Evolutionary conservation across 2,113 vertebrate genomes (phyloP).

Genomic region (Ammodytes marinus): DNA sequence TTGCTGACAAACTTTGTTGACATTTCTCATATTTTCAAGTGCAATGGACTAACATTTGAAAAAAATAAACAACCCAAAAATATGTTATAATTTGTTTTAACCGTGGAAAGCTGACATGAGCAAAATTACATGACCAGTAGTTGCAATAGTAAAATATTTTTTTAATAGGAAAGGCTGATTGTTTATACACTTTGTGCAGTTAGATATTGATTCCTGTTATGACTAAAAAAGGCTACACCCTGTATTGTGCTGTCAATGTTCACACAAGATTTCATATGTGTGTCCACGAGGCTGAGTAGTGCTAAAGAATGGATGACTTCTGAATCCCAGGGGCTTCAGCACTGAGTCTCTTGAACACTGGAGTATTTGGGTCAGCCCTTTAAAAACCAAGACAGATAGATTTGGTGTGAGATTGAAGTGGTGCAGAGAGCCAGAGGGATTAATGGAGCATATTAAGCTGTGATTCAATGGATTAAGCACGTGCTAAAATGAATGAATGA

Average conservation of each 20-base stretch:
- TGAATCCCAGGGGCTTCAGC: constrained; percentile 73
- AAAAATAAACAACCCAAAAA: constrained; percentile 4
- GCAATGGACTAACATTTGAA: constrained; percentile 11
- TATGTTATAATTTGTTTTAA: too few relatives aligned
- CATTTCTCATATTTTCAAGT: constrained; percentile 20
- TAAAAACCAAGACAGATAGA: constrained; percentile 66
- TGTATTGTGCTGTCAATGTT: constrained; percentile 18
- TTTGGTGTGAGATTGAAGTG: constrained; percentile 70
- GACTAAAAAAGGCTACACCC: neutral
- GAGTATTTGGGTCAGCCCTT: constrained; percentile 81
- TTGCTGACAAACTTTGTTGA: constrained; percentile 23
- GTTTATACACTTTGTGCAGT: constrained; percentile 17
- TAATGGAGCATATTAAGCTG: constrained; percentile 79
- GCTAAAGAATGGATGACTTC: constrained; percentile 72
- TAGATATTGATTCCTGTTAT: constrained; percentile 34
- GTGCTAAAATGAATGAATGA: constrained; percentile 55
- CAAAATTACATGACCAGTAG: neutral
- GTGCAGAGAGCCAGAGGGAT: constrained; percentile 69
- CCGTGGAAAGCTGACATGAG: neutral
- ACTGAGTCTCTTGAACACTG: constrained; percentile 68
- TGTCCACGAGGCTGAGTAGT: constrained; percentile 27
- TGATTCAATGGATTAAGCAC: constrained; percentile 77
- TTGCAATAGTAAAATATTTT: constrained; percentile 23
- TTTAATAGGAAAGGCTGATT: constrained; percentile 31
- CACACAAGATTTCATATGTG: constrained; percentile 7